Percentiles rank a stretch among this genome's conserved stretches.
Conservation (phyloP, 30 jellyfish, hydroid and myxozoan species). For the Pelagia noctiluca region DNA sequence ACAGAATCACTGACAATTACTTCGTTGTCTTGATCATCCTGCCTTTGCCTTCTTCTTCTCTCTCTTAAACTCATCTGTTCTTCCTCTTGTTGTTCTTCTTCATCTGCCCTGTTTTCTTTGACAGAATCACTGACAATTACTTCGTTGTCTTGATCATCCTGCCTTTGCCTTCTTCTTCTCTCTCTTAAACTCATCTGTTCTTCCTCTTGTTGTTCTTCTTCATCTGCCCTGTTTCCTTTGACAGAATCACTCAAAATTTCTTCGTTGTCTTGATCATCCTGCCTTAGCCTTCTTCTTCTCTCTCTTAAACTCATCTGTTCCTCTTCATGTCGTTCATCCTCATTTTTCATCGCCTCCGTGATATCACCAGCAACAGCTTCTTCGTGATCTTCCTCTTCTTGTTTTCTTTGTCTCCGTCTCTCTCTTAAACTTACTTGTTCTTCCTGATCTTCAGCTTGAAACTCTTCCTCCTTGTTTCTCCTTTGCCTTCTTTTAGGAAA, state of each 20-base stretch:
- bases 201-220: neutral
- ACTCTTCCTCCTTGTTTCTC: neutral
- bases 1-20: too few species aligned
- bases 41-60: neutral
- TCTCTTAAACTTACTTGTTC: neutral
- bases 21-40: neutral
- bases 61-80: neutral
- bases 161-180: neutral
- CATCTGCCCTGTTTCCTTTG: slow-evolving; percentile 1
- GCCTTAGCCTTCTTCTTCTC: slow-evolving; percentile 17
- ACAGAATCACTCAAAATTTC: neutral
- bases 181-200: neutral
- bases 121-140: neutral
- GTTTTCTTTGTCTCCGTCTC: neutral
- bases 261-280: slow-evolving; percentile 1
- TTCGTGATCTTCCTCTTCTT: neutral
- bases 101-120: neutral
- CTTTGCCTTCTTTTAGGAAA: neutral
- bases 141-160: neutral
- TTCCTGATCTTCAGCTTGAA: slow-evolving; percentile 10
- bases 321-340: neutral
- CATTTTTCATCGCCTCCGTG: neutral
- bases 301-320: neutral
- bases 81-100: neutral
- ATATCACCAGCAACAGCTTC: neutral